Evolutionary conservation across 2,888 invertebrate genomes (phyloP).

Genomic region (Spilosoma lubricipeda): DNA sequence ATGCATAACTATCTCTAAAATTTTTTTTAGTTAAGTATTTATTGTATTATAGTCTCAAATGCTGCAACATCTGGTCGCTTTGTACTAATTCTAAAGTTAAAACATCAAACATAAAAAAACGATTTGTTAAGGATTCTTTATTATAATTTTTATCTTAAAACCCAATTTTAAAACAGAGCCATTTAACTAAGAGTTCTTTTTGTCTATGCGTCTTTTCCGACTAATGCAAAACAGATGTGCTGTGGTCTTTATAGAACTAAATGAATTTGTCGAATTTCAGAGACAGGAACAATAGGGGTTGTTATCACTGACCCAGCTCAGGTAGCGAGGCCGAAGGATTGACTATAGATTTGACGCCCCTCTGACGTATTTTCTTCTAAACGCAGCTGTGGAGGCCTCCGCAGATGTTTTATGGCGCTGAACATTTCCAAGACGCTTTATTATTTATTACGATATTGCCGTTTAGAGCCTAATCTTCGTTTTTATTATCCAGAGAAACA

Average conservation of each 20-base stretch:
- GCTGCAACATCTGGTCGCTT: background rate
- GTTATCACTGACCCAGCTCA: slow-evolving; percentile 71
- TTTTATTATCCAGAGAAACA: slow-evolving; percentile 83
- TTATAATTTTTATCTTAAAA: background rate
- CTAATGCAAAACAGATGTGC: slow-evolving; percentile 4
- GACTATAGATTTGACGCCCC: slow-evolving; percentile 76
- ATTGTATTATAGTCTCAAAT: background rate
- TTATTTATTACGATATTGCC: slow-evolving; percentile 85
- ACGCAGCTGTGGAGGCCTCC: slow-evolving; percentile 81
- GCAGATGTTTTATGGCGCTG: slow-evolving; percentile 85
- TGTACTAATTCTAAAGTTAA: background rate
- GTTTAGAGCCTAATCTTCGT: slow-evolving; percentile 84
- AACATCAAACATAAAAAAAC: background rate
- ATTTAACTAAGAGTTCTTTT: background rate
- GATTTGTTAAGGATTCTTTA: background rate
- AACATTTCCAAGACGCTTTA: slow-evolving; percentile 84
- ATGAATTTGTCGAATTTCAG: slow-evolving; percentile 29
- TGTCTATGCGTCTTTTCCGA: background rate
- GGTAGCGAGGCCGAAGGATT: slow-evolving; percentile 64
- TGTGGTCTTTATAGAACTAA: slow-evolving; percentile 45
- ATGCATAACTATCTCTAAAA: background rate
- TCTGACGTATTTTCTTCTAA: slow-evolving; percentile 83
- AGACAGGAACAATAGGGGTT: slow-evolving; percentile 49
- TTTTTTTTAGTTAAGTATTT: background rate
- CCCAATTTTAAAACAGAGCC: background rate